phyloP scores from a whole-genome alignment of 2,797 vertebrate genomes.

The Pseudochirops cupreus region DNA sequence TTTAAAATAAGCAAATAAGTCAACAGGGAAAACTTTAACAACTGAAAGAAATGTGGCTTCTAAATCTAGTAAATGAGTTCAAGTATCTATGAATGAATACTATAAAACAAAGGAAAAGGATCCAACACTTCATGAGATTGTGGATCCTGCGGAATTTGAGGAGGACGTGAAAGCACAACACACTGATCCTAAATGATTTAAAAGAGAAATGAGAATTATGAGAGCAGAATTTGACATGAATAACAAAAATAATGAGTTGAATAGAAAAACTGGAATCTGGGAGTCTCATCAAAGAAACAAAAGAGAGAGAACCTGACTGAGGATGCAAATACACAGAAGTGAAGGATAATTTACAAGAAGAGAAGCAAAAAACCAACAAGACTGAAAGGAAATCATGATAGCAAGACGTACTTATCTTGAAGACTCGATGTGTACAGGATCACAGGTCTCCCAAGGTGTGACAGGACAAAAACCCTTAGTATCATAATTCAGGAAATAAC shows the following conservation, averaged over 20 bases:
- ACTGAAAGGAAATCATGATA: background rate
- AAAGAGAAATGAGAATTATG: background rate
- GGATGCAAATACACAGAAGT: background rate
- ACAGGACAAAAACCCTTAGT: background rate
- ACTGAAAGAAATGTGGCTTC: background rate
- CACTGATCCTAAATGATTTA: background rate
- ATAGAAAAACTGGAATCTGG: background rate
- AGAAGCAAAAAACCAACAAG: background rate
- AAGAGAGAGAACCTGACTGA: background rate
- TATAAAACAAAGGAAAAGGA: background rate
- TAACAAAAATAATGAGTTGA: background rate
- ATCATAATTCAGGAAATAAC: background rate
- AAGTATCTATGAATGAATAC: background rate
- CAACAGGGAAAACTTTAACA: background rate
- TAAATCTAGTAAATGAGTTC: background rate
- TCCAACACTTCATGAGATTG: background rate
- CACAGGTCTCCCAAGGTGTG: background rate
- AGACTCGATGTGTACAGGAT: background rate
- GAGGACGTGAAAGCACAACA: background rate
- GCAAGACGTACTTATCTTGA: background rate
- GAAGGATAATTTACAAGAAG: background rate
- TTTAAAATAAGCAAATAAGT: background rate
- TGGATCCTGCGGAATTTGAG: background rate
- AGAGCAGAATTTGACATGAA: background rate
- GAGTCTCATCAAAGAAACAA: background rate